A percentile compares a stretch with the other conserved stretches of the same genome.
These are phyloP conservation scores for Drosophila funebris DNA, from an alignment of 1,140 invertebrate genomes.

Conservation along the genomic window DNA sequence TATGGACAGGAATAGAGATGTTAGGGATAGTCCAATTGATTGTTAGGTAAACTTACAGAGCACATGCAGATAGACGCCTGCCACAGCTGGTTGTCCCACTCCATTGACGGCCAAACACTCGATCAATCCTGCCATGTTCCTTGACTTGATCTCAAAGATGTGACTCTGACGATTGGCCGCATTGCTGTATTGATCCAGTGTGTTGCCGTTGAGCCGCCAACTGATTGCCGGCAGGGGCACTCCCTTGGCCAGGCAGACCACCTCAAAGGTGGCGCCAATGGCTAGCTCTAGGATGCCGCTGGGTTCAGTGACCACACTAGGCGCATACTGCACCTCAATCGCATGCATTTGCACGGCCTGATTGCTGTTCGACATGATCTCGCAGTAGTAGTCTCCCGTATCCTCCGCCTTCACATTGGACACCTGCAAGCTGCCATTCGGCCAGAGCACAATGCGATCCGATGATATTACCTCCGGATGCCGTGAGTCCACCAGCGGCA, in stretches of 20 bases:
- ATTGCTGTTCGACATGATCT: constrained; percentile 85
- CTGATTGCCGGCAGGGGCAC: constrained; percentile 88
- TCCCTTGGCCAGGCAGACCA: constrained; percentile 88
- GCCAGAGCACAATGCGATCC: constrained; percentile 86
- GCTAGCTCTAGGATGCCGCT: constrained; percentile 89
- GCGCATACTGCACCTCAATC: constrained; percentile 90
- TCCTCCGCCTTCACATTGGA: constrained; percentile 86
- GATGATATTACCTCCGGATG: constrained; percentile 84
- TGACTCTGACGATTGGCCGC: constrained; percentile 87
- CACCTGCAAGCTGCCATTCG: constrained; percentile 90
- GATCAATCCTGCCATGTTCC: constrained; percentile 88
- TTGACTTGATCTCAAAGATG: constrained; percentile 87
- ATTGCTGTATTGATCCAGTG: constrained; percentile 85
- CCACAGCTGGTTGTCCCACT: constrained; percentile 88
- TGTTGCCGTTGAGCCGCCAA: constrained; percentile 87
- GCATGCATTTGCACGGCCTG: constrained; percentile 88
- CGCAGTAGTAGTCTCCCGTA: constrained; percentile 90
- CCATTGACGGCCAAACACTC: constrained; percentile 90
- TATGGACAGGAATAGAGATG: not conserved
- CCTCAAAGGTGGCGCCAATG: constrained; percentile 88
- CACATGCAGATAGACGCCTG: constrained; percentile 86
- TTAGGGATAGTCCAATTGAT: not conserved
- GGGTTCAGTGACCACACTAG: constrained; percentile 88
- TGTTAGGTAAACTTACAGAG: constrained; percentile 83
- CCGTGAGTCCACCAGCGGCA: constrained; percentile 87